A percentile compares a stretch with the other conserved stretches of the same genome.
Evolutionary conservation across 2,888 invertebrate genomes (phyloP).

Genomic region (Baccha elongata): DNA sequence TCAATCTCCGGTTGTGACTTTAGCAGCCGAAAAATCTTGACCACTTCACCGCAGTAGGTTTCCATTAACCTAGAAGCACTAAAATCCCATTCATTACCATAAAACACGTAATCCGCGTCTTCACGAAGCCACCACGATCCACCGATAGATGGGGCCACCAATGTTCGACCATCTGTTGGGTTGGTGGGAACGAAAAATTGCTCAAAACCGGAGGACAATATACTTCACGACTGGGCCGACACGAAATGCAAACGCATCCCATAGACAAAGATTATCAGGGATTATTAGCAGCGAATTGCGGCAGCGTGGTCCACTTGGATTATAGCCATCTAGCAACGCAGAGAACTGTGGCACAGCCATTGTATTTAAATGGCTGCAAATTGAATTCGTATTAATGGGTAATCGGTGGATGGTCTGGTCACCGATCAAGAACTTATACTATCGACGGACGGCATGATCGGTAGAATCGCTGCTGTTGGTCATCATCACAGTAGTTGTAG

Average conservation of each 20-base stretch:
- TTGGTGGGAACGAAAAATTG: conserved; percentile 61
- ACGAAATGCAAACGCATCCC: conserved; percentile 59
- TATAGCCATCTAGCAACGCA: conserved; percentile 11
- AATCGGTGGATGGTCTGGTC: conserved; percentile 58
- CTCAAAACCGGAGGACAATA: conserved; percentile 68
- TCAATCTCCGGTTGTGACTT: conserved; percentile 65
- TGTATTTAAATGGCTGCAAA: conserved; percentile 73
- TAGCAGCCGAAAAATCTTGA: conserved; percentile 61
- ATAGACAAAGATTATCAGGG: conserved; percentile 51
- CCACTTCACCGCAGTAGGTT: conserved; percentile 48
- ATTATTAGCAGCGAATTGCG: conserved; percentile 52
- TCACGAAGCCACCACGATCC: conserved; percentile 29
- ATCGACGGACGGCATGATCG: conserved; percentile 30
- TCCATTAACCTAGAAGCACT: conserved; percentile 73
- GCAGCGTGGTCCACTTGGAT: conserved; percentile 21
- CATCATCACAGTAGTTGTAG: conserved; percentile 45
- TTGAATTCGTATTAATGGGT: conserved; percentile 73
- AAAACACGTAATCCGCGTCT: conserved; percentile 61
- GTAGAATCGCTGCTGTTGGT: conserved; percentile 53
- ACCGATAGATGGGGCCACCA: conserved; percentile 42
- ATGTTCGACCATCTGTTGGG: conserved; percentile 52
- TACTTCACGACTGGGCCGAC: neutral
- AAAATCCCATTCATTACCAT: conserved; percentile 73
- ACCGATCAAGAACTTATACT: conserved; percentile 60
- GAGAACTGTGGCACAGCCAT: conserved; percentile 48